Base-by-base conservation (phyloP, 2,888 invertebrate genomes). In the Macrostomum cliftonense region DNA sequence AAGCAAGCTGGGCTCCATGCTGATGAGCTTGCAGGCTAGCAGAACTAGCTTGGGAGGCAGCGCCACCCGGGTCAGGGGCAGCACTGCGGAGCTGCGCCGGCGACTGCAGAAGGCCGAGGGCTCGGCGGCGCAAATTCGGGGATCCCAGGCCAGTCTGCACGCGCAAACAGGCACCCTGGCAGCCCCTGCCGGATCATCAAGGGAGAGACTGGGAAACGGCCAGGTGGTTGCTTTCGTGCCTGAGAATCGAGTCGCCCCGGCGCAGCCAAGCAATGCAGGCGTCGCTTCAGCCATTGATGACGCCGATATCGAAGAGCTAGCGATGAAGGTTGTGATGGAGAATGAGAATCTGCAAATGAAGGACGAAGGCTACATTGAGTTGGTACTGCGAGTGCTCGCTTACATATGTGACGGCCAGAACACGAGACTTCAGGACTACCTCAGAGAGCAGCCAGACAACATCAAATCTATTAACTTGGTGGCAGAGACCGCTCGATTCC, bases 361-460 rank as follows among this genome's bases (percentile, higher is more conserved):
- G 47, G 67, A 67, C 53, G 65, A 66, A 43, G 66, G 66, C n/a
- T 65, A 63, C 50, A 64, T 67, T 13, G 64, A 65, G 47, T 56
- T 67, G 37, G 62, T 65, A 14, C 56, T 68, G 7, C 54, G 61
- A 39, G 60, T 68, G 38, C 58, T 68, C 45, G 68, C 64, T 13
- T 58, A 61, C n/a, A 64, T 67, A 64, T 68, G 68, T 56, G 68
- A 68, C 54, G 66, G 66, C 39, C 66, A 68, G 54, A 61, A 65
- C 54, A 48, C 47, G n/a, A 60, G 57, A 2, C 56, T 66, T 1
- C 55, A 65, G 64, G 59, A 65, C 47, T 68, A 69, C 52, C 56
- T 68, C 21, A 50, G 68, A 44, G 66, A 68, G 47, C 68, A 68
- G 55, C 64, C 63, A n/a, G 65, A 65, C 56, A 68, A 68, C 58